phyloP scores from a whole-genome alignment of 2,113 vertebrate species.

The Abramis brama region DNA sequence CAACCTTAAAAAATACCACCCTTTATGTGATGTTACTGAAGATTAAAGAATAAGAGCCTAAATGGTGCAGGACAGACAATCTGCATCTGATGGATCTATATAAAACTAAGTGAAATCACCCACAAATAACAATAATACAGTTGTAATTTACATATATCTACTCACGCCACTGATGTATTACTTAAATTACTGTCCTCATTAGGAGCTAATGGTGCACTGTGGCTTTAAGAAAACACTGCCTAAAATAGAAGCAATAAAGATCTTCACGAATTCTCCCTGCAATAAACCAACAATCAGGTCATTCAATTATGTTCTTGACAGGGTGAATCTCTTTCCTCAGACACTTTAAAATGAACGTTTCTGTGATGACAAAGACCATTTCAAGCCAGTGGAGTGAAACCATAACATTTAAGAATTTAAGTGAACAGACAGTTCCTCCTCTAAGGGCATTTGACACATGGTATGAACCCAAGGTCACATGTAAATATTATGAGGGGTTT shows the following conservation, averaged over 20 bases:
- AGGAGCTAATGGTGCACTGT: conserved; percentile 42
- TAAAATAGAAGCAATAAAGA: conserved; percentile 26
- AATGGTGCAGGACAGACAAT: neutral
- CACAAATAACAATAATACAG: neutral
- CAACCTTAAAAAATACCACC: neutral
- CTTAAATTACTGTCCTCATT: conserved; percentile 3
- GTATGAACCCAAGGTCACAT: neutral
- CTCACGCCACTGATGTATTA: conserved; percentile 8
- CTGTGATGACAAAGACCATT: neutral
- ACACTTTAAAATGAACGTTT: neutral
- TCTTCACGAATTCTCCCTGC: neutral
- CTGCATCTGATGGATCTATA: neutral
- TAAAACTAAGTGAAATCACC: neutral
- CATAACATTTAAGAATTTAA: neutral
- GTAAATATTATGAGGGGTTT: neutral
- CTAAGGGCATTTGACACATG: neutral
- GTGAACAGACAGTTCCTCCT: neutral
- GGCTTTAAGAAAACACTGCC: conserved; percentile 44
- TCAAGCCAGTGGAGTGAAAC: neutral
- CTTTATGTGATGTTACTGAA: neutral
- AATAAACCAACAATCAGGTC: conserved; percentile 12
- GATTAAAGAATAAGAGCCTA: neutral
- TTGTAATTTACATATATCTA: neutral
- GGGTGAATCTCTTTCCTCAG: neutral
- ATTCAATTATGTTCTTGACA: conserved; percentile 9